Evolutionary conservation across 2,113 vertebrate genomes (phyloP).

Genomic region (Galbula dea): DNA sequence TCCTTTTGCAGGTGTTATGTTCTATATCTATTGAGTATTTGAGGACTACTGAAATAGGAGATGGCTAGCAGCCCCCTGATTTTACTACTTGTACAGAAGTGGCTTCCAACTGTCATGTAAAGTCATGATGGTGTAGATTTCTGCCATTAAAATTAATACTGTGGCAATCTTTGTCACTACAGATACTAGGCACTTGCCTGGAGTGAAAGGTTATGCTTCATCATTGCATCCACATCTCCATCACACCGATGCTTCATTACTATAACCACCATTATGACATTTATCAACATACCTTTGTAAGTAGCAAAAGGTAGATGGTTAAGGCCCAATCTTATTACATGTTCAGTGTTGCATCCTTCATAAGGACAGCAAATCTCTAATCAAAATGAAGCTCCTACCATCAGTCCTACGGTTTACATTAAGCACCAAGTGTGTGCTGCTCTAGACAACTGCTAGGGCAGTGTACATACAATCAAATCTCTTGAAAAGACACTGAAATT

Average conservation of each 20-base stretch:
- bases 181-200: not conserved
- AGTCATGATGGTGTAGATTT: not conserved
- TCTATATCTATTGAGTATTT: not conserved
- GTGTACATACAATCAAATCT: not conserved
- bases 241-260: not conserved
- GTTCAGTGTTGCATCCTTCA: not conserved
- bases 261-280: not conserved
- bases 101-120: not conserved
- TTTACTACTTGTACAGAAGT: not conserved
- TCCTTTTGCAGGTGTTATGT: not conserved
- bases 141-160: not conserved
- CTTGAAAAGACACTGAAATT: not conserved
- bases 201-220: not conserved
- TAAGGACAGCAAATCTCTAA: not conserved
- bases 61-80: not conserved
- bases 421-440: not conserved
- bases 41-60: not conserved
- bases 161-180: not conserved
- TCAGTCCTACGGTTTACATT: not conserved
- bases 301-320: not conserved
- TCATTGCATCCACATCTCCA: not conserved
- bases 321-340: not conserved
- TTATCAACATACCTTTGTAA: not conserved
- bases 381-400: not conserved
- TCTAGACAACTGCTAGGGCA: not conserved